Evolutionary conservation across 2,888 invertebrate genomes (phyloP), one percentile per base, ranked within the genome.

Genomic region (Cephus spinipes): DNA sequence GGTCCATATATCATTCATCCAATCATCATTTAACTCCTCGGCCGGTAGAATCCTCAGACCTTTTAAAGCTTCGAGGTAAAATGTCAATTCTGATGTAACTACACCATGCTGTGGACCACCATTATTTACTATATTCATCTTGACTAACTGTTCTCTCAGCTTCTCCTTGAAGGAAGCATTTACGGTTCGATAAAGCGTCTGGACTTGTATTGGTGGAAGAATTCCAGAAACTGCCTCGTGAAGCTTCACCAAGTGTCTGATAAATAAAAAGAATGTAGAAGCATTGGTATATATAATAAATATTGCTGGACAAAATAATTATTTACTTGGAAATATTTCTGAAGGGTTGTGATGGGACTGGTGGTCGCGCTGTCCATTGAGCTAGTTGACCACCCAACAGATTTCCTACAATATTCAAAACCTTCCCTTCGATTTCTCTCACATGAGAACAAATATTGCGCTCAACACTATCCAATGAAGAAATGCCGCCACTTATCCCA

Each of bases 21-120:
- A 95, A 90, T 95, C 95, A 89, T 96, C 95, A 87, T 94, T 94
- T 87, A 95, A 92, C 90, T 96, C 95, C 86, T 95, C 94, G 79
- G 94, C 93, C 55, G 96, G 96, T 86, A 97, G 93, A 40, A 96
- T 95, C 90, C 96, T 95, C 55, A 97, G 92, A 85, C 95, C 96
- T 89, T 96, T 95, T 86, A 98, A 93, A 79, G 97, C 97, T 92
- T 97, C 96, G 87, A 97, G 93, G 91, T 98, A 98, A 92, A 98
- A 98, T 81, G 97, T 96, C 88, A 98, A 92, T 92, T 98, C 98
- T 12, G 97, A 96, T 68, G 97, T 97, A n/a, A 98, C 98, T 77
- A 97, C 95, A 71, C 98, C 98, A 91, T 98, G 98, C 90, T 98
- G 97, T 2, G 98, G 98, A 74, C 98, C 98, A n/a, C 98, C 98